Evolutionary conservation across 2,797 vertebrate genomes (phyloP).

Genomic region (Neosilurus mollespiculum): DNA sequence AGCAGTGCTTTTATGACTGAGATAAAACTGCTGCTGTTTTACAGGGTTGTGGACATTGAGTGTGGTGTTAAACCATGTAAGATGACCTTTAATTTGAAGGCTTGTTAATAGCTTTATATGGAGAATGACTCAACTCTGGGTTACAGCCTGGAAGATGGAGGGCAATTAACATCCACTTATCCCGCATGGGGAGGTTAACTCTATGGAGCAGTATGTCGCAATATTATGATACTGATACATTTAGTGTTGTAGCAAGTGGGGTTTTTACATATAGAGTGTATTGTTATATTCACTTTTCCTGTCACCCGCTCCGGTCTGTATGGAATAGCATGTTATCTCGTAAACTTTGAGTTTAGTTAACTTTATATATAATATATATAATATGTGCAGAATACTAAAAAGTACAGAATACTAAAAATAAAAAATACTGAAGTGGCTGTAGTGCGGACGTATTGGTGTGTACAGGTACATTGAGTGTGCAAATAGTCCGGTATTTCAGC

Average conservation of each 20-base stretch:
- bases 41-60: conserved; percentile 34
- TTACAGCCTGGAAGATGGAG: conserved; percentile 1
- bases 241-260: not conserved
- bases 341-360: not conserved
- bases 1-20: conserved; percentile 38
- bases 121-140: not conserved
- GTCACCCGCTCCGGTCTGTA: not conserved
- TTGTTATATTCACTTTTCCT: not conserved
- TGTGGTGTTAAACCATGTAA: conserved; percentile 23
- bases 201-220: not conserved
- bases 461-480: too few relatives aligned
- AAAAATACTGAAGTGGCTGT: too few relatives aligned
- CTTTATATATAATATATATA: too few relatives aligned
- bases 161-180: conserved; percentile 3
- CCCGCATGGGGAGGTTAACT: not conserved
- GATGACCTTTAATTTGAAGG: conserved; percentile 25
- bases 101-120: conserved; percentile 43
- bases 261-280: not conserved
- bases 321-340: not conserved
- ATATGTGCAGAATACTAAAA: too few relatives aligned
- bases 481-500: too few relatives aligned
- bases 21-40: conserved; percentile 38
- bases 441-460: too few relatives aligned
- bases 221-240: conserved; percentile 11
- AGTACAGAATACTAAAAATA: too few relatives aligned